These are phyloP conservation scores for Dermolepida albohirtum DNA, from an alignment of 2,888 invertebrate species.

Conservation along the genomic window DNA sequence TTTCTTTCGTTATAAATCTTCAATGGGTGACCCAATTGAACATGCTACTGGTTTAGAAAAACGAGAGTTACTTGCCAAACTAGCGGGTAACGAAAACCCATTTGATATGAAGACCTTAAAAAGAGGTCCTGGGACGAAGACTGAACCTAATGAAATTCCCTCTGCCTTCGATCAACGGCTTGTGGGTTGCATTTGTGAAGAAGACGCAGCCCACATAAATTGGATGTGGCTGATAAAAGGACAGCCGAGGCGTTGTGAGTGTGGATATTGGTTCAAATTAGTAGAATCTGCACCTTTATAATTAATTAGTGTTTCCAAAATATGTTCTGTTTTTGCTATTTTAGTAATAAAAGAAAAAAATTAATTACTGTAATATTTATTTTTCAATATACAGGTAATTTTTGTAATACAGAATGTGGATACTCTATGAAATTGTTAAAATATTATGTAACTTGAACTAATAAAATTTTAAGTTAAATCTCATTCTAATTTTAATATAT, in stretches of 20 bases:
- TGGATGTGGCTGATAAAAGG: constrained; percentile 93
- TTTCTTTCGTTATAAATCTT: constrained; percentile 58
- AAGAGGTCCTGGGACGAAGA: constrained; percentile 80
- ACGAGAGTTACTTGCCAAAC: constrained; percentile 82
- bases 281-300: constrained; percentile 76
- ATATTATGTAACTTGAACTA: constrained; percentile 8
- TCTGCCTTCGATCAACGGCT: constrained; percentile 86
- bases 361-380: not conserved
- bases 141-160: constrained; percentile 84
- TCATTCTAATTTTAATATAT: constrained; percentile 22
- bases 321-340: no score
- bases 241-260: constrained; percentile 86
- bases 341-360: no score
- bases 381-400: constrained; percentile 28
- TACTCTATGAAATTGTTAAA: constrained; percentile 25
- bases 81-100: constrained; percentile 86
- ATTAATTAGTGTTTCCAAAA: constrained; percentile 49
- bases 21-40: constrained; percentile 85
- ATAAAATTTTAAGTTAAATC: constrained; percentile 26
- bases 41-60: constrained; percentile 90
- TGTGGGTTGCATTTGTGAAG: constrained; percentile 93
- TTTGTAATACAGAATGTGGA: not conserved
- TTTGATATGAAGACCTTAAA: constrained; percentile 82
- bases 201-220: constrained; percentile 84
- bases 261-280: constrained; percentile 94